Evolutionary conservation across 2,113 vertebrate species (phyloP), one percentile per base, ranked within the genome.

Genomic region (Andinoacara biseriatus): DNA sequence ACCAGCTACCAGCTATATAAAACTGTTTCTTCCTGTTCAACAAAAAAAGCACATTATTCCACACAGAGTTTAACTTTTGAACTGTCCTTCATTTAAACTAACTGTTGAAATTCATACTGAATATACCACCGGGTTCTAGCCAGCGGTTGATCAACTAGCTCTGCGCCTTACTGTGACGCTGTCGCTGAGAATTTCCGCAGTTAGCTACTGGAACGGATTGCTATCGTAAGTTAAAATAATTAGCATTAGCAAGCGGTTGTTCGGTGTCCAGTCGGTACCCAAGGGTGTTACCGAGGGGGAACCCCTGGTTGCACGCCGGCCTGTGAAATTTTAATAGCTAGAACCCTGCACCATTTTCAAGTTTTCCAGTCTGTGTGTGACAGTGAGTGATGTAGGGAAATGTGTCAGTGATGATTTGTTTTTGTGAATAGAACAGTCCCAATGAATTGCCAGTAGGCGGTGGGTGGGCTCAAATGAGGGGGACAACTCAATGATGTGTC

Each of bases 371-470:
- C n/a, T 33, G n/a, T 4, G 14, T 33, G 60, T 40, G 52, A 67
- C 75, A 75, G 13, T 57, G 78, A 78, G 38, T 58, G 78, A 58
- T 60, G 69, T 20, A 76, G 58, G 24, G 58, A 38, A 81, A 49
- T 26, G 17, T 79, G 63, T 67, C 63, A 67, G 40, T 59, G 9
- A 57, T 31, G 56, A 74, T 54, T 43, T 85, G 56, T 56, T 33
- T 60, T 79, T 67, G 63, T 69, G 24, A 69, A 69, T 49, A 49
- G 65, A 67, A 76, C 77, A 33, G 31, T 74, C 72, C 40, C 60
- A 77, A 10, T 82, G 24, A 78, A 61, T 13, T 40, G 26, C 4
- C 56, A 69, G 2, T 38, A 60, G 43, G 62, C 9, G 74, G 75
- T 24, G 72, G 22, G 56, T 58, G 38, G 74, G 65, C 74, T 58